Conservation (phyloP, 2,888 invertebrate genomes). For the Oscheius sp. region DNA sequence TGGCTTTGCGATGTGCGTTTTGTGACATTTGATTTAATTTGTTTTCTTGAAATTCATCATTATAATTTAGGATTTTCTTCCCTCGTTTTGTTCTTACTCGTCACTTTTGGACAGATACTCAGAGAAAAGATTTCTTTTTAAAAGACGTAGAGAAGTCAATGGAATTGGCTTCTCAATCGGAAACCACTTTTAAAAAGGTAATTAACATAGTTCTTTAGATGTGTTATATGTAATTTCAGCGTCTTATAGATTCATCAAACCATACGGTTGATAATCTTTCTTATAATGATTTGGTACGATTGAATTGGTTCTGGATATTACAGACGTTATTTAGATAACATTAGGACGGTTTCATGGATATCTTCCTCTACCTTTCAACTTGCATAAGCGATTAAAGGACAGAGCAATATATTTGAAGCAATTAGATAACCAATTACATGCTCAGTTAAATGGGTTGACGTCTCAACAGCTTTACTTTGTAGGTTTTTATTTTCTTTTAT, state of each 20-base stretch:
- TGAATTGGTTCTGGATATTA: background rate
- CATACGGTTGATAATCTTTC: background rate
- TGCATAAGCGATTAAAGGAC: constrained; percentile 39
- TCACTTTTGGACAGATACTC: constrained; percentile 68
- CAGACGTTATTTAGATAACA: constrained; percentile 16
- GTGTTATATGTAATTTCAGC: background rate
- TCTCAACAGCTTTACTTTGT: constrained; percentile 56
- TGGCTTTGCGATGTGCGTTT: constrained; percentile 63
- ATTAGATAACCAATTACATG: constrained; percentile 40
- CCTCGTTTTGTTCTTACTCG: constrained; percentile 68
- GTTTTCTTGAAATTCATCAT: background rate
- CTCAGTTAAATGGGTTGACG: constrained; percentile 42
- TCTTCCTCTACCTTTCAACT: constrained; percentile 38
- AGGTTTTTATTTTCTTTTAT: constrained; percentile 19
- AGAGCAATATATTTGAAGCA: constrained; percentile 29
- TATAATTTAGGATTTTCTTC: constrained; percentile 65
- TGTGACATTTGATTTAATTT: background rate
- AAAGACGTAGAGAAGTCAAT: constrained; percentile 47
- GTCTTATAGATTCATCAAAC: background rate
- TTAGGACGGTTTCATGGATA: constrained; percentile 32
- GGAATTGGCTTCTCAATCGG: background rate
- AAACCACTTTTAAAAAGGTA: constrained; percentile 9
- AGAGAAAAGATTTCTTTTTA: constrained; percentile 61
- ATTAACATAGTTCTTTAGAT: no score
- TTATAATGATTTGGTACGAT: constrained; percentile 4